Conservation (phyloP, 2,888 invertebrate species). For the Carabus problematicus region DNA sequence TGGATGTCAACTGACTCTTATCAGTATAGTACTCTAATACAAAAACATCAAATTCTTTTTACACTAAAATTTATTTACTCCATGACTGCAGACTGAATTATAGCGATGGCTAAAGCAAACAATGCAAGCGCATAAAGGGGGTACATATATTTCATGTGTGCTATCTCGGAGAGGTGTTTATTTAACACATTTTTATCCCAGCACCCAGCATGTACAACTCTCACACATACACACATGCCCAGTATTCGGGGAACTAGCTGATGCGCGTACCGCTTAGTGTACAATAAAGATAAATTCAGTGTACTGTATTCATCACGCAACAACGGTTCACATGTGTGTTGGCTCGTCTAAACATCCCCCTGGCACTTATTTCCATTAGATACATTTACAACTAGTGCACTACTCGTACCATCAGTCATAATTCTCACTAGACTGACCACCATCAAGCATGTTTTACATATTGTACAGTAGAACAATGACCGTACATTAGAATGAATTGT, state of each 20-base stretch:
- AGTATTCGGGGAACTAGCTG: slow-evolving; percentile 9
- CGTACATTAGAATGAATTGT: too few relatives aligned
- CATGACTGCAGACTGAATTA: slow-evolving; percentile 11
- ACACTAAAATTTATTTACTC: slow-evolving; percentile 33
- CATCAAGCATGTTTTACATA: too few relatives aligned
- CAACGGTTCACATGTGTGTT: slow-evolving; percentile 14
- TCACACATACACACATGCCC: slow-evolving; percentile 16
- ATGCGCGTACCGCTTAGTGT: slow-evolving; percentile 31
- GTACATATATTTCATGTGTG: slow-evolving; percentile 28
- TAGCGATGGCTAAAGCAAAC: slow-evolving; percentile 23
- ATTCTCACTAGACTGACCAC: too few relatives aligned
- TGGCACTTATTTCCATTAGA: background rate
- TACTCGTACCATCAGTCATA: too few relatives aligned
- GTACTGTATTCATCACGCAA: slow-evolving; percentile 32
- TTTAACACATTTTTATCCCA: slow-evolving; percentile 39
- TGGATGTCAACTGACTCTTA: background rate
- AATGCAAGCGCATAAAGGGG: slow-evolving; percentile 35
- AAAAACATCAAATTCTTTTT: slow-evolving; percentile 32
- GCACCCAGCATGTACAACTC: slow-evolving; percentile 18
- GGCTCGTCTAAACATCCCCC: background rate
- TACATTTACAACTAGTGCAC: background rate
- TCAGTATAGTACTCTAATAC: slow-evolving; percentile 18
- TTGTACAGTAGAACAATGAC: too few relatives aligned
- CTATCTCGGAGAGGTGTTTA: slow-evolving; percentile 35
- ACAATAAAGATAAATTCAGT: slow-evolving; percentile 39